Evolutionary conservation across 2,797 vertebrate species (phyloP), one percentile per base, ranked within the genome.

Genomic region (Australoheros facetus): DNA sequence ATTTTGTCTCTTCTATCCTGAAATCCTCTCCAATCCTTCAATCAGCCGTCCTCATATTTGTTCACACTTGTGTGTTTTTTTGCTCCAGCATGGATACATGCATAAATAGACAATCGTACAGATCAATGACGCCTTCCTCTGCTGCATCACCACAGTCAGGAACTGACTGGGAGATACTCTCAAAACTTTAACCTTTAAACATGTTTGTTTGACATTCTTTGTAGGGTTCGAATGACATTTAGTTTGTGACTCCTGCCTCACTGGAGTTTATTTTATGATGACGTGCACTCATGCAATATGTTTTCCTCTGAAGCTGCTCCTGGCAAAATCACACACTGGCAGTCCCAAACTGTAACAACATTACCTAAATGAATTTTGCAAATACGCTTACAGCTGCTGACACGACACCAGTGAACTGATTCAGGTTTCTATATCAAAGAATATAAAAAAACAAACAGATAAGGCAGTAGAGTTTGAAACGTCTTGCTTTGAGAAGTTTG

Each of bases 271-370:
- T 71, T 28, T 30, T 32, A 62, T 53, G 42, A 1, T 1, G 19
- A 6, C 30, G 21, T 7, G 6, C 58, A 30, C 53, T 77, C 30
- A 73, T 32, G 13, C 56, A 48, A 5, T 19, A 13, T 51, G 28
- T 55, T 71, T 74, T 75, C 77, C 39, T 70, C 32, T 57, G 5
- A 48, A 17, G 26, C 45, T 23, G 80, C 79, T 81, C 39, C 0
- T n/a, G 16, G 84, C 62, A 51, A 8, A 5, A 19, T 51, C 69
- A 30, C 56, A 53, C 42, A 9, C 7, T 57, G 39, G 51, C 60
- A 57, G 28, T 26, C 58, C 11, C 16, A 7, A 78, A 13, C 42
- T 51, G 56, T 51, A 71, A 32, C 14, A 23, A 58, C 34, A 59
- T 71, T 32, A 75, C 21, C 26, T 37, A 28, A 62, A 42, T 39